Conservation (phyloP, 1,140 invertebrate species). For the Habropoda laboriosa region DNA sequence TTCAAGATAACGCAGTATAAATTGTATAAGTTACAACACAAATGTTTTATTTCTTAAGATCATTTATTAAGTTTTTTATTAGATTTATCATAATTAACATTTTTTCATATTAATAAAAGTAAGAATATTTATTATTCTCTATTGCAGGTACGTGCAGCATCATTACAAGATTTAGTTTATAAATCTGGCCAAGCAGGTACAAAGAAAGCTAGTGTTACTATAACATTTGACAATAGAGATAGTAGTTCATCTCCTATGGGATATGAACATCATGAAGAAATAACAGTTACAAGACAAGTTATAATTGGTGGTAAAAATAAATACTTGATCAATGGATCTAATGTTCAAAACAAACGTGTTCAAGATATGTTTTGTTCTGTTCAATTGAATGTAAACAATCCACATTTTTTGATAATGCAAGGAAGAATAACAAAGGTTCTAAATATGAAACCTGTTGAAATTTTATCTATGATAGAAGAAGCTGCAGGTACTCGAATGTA, state of each 20-base stretch:
- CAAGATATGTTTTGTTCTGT: constrained; percentile 98
- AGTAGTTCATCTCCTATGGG: constrained; percentile 92
- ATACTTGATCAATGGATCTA: constrained; percentile 97
- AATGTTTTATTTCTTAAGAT: not conserved
- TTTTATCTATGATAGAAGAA: constrained; percentile 99
- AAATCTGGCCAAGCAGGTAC: constrained; percentile 98
- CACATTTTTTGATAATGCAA: constrained; percentile 99
- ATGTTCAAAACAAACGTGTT: constrained; percentile 94
- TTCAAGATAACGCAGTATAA: not conserved
- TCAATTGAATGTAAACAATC: constrained; percentile 99
- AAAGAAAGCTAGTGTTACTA: constrained; percentile 97
- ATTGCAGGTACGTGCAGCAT: constrained; percentile 91
- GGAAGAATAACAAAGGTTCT: constrained; percentile 99
- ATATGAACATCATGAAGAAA: constrained; percentile 96
- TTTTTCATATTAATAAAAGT: not conserved
- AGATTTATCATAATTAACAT: not conserved
- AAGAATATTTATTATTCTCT: not conserved
- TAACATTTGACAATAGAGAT: constrained; percentile 97
- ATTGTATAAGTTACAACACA: not conserved
- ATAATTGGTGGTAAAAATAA: constrained; percentile 93
- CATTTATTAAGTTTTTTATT: not conserved
- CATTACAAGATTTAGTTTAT: constrained; percentile 97
- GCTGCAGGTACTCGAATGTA: constrained; percentile 99
- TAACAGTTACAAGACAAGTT: constrained; percentile 95
- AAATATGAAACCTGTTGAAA: constrained; percentile 99